Evolutionary conservation across 1,140 invertebrate species (phyloP), one percentile per base, ranked within the genome.

Genomic region (Parapsyche elsis): DNA sequence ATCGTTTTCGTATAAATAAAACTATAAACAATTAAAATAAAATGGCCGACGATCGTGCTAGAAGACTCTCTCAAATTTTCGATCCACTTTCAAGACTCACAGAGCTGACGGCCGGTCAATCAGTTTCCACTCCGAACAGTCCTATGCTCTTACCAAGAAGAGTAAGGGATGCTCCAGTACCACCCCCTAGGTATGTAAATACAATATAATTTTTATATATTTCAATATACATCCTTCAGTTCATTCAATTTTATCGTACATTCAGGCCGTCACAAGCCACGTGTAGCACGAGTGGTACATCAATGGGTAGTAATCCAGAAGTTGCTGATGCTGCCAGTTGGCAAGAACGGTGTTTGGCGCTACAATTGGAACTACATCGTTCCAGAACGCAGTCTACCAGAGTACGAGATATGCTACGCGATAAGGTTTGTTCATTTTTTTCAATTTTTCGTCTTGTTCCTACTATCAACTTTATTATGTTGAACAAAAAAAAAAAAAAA

Each of bases 361-460:
- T 97, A 80, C 95, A 96, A 84, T 86, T 95, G 81, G 95, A 96
- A 84, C 88, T 96, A 83, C 94, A 96, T 85, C 90, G 94, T 70
- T 96, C 94, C 83, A 90, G 94, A 76, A 92, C 94, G 81, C 95
- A 96, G 86, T 94, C 95, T 0, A 94, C 93, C n/a, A 92, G 94
- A 82, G 95, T 96, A 38, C 90, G 95, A 24, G 94, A 95, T 84
- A 94, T 95, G 91, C 91, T 97, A 44, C 90, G 94, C 84, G 94
- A 96, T 89, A 96, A 96, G 94, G 95, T 96, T 85, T 19, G 12
- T 61, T 10, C 21, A 14, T 53, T 2, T 53, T 53, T 53, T 7
- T 46, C 12, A 7, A 46, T 46, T 46, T 46, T 46, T 46, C 12
- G 5, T 46, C 5, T 46, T n/a, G n/a, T n/a, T n/a, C n/a, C n/a